Evolutionary conservation across 2,888 invertebrate species (phyloP).

Genomic region (Leucophenga montana): DNA sequence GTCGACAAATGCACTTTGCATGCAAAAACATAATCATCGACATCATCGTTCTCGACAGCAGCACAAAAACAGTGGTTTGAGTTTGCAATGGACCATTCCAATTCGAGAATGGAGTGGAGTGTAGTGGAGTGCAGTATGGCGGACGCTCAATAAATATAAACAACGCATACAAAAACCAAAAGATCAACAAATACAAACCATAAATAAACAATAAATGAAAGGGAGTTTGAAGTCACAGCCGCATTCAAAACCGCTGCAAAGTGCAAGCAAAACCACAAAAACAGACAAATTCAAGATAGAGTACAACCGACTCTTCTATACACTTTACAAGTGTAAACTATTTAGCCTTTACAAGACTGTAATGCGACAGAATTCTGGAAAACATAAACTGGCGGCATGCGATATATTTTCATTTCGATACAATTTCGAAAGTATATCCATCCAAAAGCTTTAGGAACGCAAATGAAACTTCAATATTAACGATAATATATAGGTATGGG

Average conservation of each 20-base stretch:
- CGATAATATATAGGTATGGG: no score
- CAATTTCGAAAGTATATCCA: no score
- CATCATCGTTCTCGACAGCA: constrained; percentile 21
- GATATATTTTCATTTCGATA: no score
- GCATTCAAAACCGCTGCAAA: background rate
- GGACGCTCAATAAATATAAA: constrained; percentile 14
- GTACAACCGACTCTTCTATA: background rate
- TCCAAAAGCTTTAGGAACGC: no score
- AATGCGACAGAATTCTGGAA: no score
- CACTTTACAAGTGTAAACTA: no score
- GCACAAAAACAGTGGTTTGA: constrained; percentile 43
- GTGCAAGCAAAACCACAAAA: constrained; percentile 4
- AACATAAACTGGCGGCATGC: no score
- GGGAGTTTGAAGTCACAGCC: background rate
- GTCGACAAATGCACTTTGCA: constrained; percentile 56
- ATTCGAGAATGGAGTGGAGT: background rate
- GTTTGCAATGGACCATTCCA: constrained; percentile 31
- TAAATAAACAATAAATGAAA: constrained; percentile 21
- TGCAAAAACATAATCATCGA: constrained; percentile 60
- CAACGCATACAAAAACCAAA: background rate
- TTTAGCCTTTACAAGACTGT: no score
- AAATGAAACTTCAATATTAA: no score
- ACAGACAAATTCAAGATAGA: background rate
- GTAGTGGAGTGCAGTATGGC: background rate
- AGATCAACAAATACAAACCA: constrained; percentile 6